Percentiles rank a stretch among this genome's conserved stretches.
These are phyloP conservation scores for Lithophane semibrunnea DNA, from an alignment of 2,888 invertebrate species.

Conservation along the genomic window DNA sequence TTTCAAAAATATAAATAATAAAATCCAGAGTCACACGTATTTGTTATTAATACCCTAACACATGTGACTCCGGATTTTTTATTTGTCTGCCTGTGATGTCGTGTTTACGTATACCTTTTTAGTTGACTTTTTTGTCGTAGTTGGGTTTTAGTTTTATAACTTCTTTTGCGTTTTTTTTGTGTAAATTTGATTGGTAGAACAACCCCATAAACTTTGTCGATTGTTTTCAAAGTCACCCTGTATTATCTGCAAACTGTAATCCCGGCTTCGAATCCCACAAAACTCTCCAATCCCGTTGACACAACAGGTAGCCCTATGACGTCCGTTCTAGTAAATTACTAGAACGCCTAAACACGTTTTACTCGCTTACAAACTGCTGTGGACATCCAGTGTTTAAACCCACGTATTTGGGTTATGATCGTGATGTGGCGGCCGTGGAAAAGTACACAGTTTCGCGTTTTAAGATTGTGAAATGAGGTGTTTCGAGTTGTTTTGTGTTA, in stretches of 20 bases:
- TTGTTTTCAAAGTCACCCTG: no score
- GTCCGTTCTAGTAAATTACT: constrained; percentile 41
- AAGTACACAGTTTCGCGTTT: constrained; percentile 44
- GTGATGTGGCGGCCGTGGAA: constrained; percentile 47
- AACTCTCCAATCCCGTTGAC: neutral
- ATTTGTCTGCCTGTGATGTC: no score
- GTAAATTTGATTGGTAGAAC: no score
- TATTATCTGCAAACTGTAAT: neutral
- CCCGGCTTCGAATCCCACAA: neutral
- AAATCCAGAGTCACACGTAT: no score
- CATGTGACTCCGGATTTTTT: no score
- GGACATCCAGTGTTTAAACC: constrained; percentile 51
- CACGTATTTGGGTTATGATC: constrained; percentile 56
- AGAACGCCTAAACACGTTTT: constrained; percentile 49
- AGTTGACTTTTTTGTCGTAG: no score
- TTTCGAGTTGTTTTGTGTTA: neutral
- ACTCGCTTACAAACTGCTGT: constrained; percentile 43
- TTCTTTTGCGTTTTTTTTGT: no score
- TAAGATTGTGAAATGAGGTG: constrained; percentile 13
- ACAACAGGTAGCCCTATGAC: constrained; percentile 28
- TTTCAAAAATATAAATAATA: no score
- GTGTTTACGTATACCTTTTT: no score
- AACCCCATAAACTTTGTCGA: no score
- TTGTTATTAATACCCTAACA: no score
- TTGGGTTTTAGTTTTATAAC: no score